Conservation (phyloP, 2,113 vertebrate genomes). For the Cinclus cinclus region DNA sequence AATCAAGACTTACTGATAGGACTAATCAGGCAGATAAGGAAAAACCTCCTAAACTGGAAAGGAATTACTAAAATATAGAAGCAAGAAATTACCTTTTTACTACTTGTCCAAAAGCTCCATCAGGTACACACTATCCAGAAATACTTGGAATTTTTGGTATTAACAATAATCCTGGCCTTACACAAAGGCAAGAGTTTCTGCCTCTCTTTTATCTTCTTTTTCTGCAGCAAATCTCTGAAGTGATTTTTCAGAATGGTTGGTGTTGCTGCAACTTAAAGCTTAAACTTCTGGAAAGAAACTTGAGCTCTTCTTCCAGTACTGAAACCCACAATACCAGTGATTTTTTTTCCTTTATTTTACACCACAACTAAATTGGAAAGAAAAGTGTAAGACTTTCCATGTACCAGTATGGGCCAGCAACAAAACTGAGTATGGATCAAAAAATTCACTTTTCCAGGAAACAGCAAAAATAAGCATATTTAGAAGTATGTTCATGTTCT, state of each 20-base stretch:
- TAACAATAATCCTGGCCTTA: neutral
- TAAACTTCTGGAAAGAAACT: neutral
- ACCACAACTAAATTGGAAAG: neutral
- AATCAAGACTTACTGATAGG: neutral
- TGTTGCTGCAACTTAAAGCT: neutral
- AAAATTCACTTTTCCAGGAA: neutral
- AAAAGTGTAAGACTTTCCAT: neutral
- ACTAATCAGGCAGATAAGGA: neutral
- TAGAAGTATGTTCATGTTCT: neutral
- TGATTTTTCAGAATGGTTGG: neutral
- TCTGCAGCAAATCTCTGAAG: neutral
- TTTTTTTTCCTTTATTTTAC: neutral
- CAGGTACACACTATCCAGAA: neutral
- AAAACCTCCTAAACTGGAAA: neutral
- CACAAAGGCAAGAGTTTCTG: neutral
- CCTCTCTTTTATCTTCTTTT: neutral
- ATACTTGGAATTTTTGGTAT: neutral
- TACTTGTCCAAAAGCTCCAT: neutral
- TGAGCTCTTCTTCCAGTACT: neutral
- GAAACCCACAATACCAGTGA: neutral
- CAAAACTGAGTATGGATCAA: neutral
- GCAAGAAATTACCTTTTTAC: neutral
- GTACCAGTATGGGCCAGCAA: neutral
- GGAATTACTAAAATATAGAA: neutral
- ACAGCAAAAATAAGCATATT: neutral